Evolutionary conservation across 2,113 vertebrate species (phyloP), one percentile per base, ranked within the genome.

Genomic region (Opisthocomus hoazin): DNA sequence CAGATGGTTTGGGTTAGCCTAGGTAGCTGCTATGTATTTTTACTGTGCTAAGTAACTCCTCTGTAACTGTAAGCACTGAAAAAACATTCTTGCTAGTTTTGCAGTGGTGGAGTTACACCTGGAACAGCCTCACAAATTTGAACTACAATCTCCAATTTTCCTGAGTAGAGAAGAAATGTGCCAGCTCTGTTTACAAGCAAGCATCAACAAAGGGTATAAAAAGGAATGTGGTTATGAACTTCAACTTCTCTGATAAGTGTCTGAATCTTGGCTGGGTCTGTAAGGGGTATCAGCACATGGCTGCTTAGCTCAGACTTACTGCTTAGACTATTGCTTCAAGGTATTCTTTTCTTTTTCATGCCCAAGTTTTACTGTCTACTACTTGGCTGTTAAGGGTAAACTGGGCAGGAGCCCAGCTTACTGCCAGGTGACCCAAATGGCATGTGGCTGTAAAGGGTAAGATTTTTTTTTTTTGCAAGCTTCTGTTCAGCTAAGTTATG

Each of bases 41-140:
- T 27, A 26, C 6, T n/a, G 14, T 45, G 19, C 21, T 21, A 17
- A 34, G 36, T 21, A 36, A 37, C 19, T 70, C 37, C 23, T 17
- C 1, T 18, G 29, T 0, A 0, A 10, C 37, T 30, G 37, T 30
- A 41, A 60, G 19, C 24, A n/a, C 15, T 6, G 10, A 51, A 29
- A 85, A 71, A 76, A 66, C 5, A 6, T 34, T 48, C 30, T 11
- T 17, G 9, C n/a, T 60, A 13, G 12, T 58, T 65, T 51, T 76
- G 30, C 11, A 21, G 34, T 43, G 19, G 10, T 50, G 24, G 32
- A 26, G 9, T 16, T 77, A 29, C 13, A 13, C 46, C 26, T 41
- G 51, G 18, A 43, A 29, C 9, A 77, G 29, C 30, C 70, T 76
- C 36, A 68, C 39, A 81, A 12, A 36, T 4, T 1, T 27, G 21